Evolutionary conservation across 2,888 invertebrate species (phyloP).

Genomic region (Leptogaster cylindrica): DNA sequence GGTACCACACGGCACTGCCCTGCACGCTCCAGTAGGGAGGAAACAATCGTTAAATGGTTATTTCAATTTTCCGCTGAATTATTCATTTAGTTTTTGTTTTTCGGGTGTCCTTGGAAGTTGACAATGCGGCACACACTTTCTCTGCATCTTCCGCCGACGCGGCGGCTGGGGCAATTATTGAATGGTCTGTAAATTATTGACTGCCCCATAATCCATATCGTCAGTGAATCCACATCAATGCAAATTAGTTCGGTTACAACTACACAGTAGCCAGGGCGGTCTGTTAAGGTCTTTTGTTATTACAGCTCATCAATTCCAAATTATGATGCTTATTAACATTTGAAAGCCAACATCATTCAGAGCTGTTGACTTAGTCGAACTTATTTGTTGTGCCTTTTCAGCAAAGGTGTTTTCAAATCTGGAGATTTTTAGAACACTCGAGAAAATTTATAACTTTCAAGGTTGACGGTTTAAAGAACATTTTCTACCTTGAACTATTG

Average conservation of each 20-base stretch:
- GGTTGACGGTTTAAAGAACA: too few species aligned
- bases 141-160: too few species aligned
- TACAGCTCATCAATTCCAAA: constrained; percentile 6
- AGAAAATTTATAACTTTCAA: too few species aligned
- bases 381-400: background rate
- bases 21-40: background rate
- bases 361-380: background rate
- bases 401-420: background rate
- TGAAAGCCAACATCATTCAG: constrained; percentile 10
- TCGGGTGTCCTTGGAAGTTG: too few species aligned
- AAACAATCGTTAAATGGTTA: background rate
- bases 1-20: background rate
- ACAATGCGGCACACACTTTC: too few species aligned
- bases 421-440: too few species aligned
- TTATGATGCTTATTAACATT: constrained; percentile 15
- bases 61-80: too few species aligned
- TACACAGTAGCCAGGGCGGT: background rate
- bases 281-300: constrained; percentile 8
- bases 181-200: too few species aligned
- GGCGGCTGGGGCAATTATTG: background rate
- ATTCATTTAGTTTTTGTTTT: too few species aligned
- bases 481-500: too few species aligned
- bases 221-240: too few species aligned
- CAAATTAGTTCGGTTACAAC: background rate
- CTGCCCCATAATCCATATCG: too few species aligned